Conservation (phyloP, 2,113 vertebrate species). For the Hippopotamus amphibius region DNA sequence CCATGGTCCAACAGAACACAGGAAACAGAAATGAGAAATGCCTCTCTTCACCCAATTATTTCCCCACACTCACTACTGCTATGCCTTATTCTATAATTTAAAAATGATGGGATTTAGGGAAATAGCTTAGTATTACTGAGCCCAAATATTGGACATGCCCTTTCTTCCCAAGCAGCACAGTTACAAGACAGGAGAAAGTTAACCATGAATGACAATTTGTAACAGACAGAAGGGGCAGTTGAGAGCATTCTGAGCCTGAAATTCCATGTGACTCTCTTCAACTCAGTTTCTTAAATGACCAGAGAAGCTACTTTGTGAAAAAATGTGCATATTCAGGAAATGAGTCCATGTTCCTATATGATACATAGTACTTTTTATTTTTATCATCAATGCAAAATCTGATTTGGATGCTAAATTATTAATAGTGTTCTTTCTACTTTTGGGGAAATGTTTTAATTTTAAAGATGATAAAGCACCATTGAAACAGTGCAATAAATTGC, state of each 20-base stretch:
- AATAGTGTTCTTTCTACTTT: not conserved
- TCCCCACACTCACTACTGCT: too few species aligned
- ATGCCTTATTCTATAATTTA: too few species aligned
- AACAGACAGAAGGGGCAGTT: not conserved
- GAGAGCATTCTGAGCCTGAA: not conserved
- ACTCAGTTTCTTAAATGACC: not conserved
- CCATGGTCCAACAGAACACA: too few species aligned
- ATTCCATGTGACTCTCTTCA: too few species aligned
- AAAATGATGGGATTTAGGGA: not conserved
- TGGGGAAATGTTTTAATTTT: not conserved
- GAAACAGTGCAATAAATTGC: not conserved
- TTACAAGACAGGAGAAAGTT: not conserved
- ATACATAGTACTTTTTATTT: not conserved
- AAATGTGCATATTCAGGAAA: not conserved
- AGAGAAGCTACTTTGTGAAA: not conserved
- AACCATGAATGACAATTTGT: not conserved
- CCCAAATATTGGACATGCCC: not conserved
- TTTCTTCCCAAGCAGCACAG: not conserved
- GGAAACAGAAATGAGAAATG: too few species aligned
- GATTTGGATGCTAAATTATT: conserved; percentile 34
- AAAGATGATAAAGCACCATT: not conserved
- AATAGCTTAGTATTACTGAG: not conserved
- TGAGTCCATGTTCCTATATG: not conserved
- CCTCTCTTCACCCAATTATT: too few species aligned
- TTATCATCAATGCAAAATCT: not conserved